Evolutionary conservation across 2,797 vertebrate genomes (phyloP), one percentile per base, ranked within the genome.

Genomic region (Denticeps clupeoides): DNA sequence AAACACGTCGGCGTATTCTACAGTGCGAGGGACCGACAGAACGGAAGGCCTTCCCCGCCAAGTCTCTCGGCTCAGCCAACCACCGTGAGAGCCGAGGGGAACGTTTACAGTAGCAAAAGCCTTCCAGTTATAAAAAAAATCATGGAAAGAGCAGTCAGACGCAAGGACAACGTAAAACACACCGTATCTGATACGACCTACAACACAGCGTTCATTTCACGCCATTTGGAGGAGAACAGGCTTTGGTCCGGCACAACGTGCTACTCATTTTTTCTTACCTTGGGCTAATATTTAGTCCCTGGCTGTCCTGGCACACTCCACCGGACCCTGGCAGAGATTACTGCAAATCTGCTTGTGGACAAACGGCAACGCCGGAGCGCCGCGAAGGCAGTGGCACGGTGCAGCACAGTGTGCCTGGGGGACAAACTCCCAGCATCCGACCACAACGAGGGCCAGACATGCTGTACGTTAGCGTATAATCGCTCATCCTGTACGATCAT

Each of bases 231-330:
- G 24, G n/a, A 19, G 35, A 15, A 53, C 10, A 47, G 45, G 51
- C 49, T 52, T n/a, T n/a, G n/a, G n/a, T n/a, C n/a, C n/a, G n/a
- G n/a, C n/a, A n/a, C n/a, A n/a, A n/a, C n/a, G n/a, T n/a, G n/a
- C 7, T 4, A 10, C 4, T 10, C 11, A 16, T 42, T 16, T 32
- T 18, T 12, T 16, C 38, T 2, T 10, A 44, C 51, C 7, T 50
- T 62, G 49, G 53, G 48, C 55, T 59, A 73, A 76, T 57, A 47
- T 47, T 50, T 56, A 47, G 55, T 64, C 74, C 73, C 51, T 55
- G 56, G 58, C 47, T 29, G 57, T 41, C 45, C 43, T 1, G 49
- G 33, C 42, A 28, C 42, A 7, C 50, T 55, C 27, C 25, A 8
- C 51, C 54, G 45, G 69, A 50, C 47, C 49, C 53, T 63, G 70